Conservation (phyloP, 2,113 vertebrate genomes). For the Epinephelus cyanopodus region DNA sequence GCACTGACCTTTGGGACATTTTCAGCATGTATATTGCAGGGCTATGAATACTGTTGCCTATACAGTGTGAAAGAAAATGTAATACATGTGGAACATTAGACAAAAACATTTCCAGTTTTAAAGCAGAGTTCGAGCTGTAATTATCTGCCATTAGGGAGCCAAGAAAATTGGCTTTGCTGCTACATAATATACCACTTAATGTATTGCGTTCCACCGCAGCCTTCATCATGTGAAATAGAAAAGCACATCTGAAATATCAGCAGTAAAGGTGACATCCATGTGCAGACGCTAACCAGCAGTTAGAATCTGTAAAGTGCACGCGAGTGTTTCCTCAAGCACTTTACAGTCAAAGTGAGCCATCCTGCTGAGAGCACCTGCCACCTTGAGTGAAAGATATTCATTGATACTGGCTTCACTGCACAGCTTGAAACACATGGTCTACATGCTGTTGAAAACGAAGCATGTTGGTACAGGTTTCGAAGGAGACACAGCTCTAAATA, state of each 20-base stretch:
- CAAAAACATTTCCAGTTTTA: background rate
- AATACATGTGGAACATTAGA: background rate
- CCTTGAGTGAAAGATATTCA: constrained; percentile 37
- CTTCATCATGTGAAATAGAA: background rate
- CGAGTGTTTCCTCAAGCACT: constrained; percentile 30
- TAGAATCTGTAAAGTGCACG: constrained; percentile 16
- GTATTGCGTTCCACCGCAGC: background rate
- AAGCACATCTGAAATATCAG: background rate
- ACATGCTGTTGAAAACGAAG: constrained; percentile 37
- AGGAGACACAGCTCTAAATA: constrained; percentile 20
- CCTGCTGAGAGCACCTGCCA: constrained; percentile 56
- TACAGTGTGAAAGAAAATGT: background rate
- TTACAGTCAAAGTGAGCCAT: background rate
- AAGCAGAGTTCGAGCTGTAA: background rate
- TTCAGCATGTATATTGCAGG: background rate
- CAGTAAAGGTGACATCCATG: background rate
- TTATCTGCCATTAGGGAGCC: background rate
- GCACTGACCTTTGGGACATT: background rate
- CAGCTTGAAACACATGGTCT: constrained; percentile 38
- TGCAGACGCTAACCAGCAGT: background rate
- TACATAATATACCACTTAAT: background rate
- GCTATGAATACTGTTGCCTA: background rate
- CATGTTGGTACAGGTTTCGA: constrained; percentile 28
- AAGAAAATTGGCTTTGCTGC: background rate
- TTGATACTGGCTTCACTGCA: constrained; percentile 28